phyloP scores from a whole-genome alignment of 2,113 vertebrate genomes.

The Cavia porcellus region DNA sequence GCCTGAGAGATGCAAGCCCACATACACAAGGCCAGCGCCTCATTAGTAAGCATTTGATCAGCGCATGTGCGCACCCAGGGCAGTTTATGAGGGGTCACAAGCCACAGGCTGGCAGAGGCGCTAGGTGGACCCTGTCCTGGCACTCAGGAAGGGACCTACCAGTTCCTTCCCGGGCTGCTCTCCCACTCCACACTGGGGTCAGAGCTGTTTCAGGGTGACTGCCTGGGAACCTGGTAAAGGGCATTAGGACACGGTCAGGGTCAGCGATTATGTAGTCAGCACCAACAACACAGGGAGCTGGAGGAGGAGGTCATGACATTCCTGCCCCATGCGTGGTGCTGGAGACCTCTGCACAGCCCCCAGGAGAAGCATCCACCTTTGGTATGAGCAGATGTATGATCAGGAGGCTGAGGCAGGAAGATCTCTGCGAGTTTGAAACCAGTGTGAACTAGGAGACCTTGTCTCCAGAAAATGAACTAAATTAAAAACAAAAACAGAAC shows the following conservation, averaged over 20 bases:
- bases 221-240: neutral
- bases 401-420: conserved; percentile 45
- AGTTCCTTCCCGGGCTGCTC: neutral
- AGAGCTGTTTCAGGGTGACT: neutral
- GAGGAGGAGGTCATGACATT: neutral
- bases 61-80: too few relatives aligned
- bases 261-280: neutral
- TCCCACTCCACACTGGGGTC: neutral
- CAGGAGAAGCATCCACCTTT: conserved; percentile 66
- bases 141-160: neutral
- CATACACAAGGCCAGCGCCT: too few relatives aligned
- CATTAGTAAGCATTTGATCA: too few relatives aligned
- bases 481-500: neutral
- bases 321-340: neutral
- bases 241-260: conserved; percentile 39
- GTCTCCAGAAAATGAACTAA: neutral
- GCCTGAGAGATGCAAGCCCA: too few relatives aligned
- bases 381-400: conserved; percentile 65
- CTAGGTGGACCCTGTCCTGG: too few relatives aligned
- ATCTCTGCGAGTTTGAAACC: neutral
- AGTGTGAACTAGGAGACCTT: neutral
- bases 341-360: conserved; percentile 66
- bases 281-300: conserved; percentile 44
- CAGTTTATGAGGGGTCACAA: too few relatives aligned
- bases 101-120: too few relatives aligned